These are phyloP conservation scores for Apis cerana DNA, from an alignment of 1,140 invertebrate genomes.

Conservation along the genomic window DNA sequence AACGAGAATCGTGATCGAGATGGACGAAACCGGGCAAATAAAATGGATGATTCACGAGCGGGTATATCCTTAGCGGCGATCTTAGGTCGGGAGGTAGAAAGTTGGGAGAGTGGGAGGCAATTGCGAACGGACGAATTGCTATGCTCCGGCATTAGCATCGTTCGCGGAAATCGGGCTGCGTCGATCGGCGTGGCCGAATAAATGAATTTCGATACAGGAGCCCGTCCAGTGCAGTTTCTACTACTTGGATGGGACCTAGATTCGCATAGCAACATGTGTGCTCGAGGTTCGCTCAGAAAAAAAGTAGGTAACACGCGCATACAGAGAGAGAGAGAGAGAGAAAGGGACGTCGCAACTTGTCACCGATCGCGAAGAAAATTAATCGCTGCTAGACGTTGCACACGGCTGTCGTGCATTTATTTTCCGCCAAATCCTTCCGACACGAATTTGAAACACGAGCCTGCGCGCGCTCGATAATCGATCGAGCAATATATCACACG, in stretches of 20 bases:
- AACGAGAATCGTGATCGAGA: no score
- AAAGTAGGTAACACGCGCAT: not conserved
- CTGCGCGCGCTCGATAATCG: not conserved
- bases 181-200: slow-evolving; percentile 60
- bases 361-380: slow-evolving; percentile 12
- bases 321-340: not conserved
- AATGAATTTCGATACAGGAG: slow-evolving; percentile 60
- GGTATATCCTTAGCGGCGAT: not conserved
- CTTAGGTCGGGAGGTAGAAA: not conserved
- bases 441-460: slow-evolving; percentile 22
- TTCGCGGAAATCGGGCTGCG: slow-evolving; percentile 63
- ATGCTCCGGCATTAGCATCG: slow-evolving; percentile 57
- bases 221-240: slow-evolving; percentile 53
- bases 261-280: slow-evolving; percentile 57
- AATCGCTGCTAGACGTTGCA: not conserved
- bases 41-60: not conserved
- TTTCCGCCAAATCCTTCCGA: slow-evolving; percentile 9
- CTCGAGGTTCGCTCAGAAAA: not conserved
- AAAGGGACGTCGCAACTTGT: not conserved
- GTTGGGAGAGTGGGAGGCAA: slow-evolving; percentile 56
- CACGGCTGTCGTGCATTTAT: not conserved
- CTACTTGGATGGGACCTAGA: slow-evolving; percentile 40
- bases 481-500: not conserved
- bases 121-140: slow-evolving; percentile 53
- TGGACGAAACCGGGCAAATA: not conserved